Percentiles rank a stretch among this genome's conserved stretches.
These are phyloP conservation scores for Caenorhabditis auriculariae DNA, from an alignment of 2,888 invertebrate species.

Conservation along the genomic window DNA sequence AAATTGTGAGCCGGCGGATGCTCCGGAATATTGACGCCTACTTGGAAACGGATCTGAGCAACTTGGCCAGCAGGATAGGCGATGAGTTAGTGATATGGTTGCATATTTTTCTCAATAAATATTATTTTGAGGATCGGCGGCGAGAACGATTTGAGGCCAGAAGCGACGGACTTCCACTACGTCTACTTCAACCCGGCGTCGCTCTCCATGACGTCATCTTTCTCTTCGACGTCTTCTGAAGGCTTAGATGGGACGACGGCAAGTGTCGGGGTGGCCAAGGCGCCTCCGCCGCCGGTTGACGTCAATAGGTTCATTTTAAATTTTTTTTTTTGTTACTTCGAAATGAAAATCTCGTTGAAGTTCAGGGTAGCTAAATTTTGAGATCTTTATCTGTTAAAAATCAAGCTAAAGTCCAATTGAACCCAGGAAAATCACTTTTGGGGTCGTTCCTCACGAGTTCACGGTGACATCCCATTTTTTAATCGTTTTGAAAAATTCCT, in stretches of 20 bases:
- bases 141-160: constrained; percentile 12
- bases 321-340: too few species aligned
- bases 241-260: constrained; percentile 1
- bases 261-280: constrained; percentile 6
- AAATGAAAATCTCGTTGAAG: too few species aligned
- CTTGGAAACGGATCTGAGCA: constrained; percentile 43
- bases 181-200: constrained; percentile 61
- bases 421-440: too few species aligned
- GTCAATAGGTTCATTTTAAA: constrained; percentile 26
- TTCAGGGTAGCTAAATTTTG: background rate
- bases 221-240: too few species aligned
- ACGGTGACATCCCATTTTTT: too few species aligned
- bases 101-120: background rate
- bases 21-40: constrained; percentile 47
- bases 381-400: background rate
- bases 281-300: constrained; percentile 28
- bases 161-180: constrained; percentile 53
- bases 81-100: constrained; percentile 29
- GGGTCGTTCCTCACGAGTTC: too few species aligned
- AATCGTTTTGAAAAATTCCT: too few species aligned
- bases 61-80: constrained; percentile 38
- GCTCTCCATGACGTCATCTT: constrained; percentile 50
- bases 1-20: constrained; percentile 31
- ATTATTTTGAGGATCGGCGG: constrained; percentile 6
- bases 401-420: too few species aligned